Conservation (phyloP, 2,888 invertebrate species). For the Phengaris arion region DNA sequence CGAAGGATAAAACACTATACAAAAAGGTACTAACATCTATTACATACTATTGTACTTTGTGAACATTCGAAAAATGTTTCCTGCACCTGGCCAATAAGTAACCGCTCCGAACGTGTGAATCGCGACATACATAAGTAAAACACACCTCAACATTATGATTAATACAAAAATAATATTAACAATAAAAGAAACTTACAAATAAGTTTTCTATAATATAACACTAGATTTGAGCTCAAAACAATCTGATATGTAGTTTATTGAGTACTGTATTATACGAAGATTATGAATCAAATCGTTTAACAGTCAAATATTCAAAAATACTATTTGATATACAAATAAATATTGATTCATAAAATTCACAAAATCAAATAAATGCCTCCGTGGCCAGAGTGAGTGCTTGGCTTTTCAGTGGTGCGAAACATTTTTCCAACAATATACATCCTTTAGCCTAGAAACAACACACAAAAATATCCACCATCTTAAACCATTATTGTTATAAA, state of each 20-base stretch:
- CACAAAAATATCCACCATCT: constrained; percentile 76
- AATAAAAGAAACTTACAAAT: constrained; percentile 10
- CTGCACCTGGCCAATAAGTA: constrained; percentile 42
- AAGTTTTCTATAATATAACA: constrained; percentile 5
- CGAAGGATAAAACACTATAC: constrained; percentile 64
- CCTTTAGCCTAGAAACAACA: constrained; percentile 67
- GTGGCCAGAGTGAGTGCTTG: background rate
- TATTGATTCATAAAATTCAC: constrained; percentile 29
- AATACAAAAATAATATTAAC: constrained; percentile 12
- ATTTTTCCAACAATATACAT: constrained; percentile 69
- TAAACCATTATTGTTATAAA: constrained; percentile 77
- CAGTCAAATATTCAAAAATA: constrained; percentile 29
- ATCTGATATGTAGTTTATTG: constrained; percentile 28
- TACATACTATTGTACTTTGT: constrained; percentile 66
- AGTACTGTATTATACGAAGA: constrained; percentile 3
- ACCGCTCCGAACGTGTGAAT: background rate
- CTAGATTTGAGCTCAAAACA: constrained; percentile 30
- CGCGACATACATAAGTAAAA: background rate
- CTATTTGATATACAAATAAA: constrained; percentile 29
- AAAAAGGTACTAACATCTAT: constrained; percentile 57
- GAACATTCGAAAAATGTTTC: constrained; percentile 73
- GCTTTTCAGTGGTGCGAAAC: constrained; percentile 48
- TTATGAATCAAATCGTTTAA: constrained; percentile 29
- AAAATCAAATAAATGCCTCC: background rate
- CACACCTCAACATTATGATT: background rate